Base-by-base conservation (phyloP, 2,113 vertebrate species). In the Phoenicopterus ruber region DNA sequence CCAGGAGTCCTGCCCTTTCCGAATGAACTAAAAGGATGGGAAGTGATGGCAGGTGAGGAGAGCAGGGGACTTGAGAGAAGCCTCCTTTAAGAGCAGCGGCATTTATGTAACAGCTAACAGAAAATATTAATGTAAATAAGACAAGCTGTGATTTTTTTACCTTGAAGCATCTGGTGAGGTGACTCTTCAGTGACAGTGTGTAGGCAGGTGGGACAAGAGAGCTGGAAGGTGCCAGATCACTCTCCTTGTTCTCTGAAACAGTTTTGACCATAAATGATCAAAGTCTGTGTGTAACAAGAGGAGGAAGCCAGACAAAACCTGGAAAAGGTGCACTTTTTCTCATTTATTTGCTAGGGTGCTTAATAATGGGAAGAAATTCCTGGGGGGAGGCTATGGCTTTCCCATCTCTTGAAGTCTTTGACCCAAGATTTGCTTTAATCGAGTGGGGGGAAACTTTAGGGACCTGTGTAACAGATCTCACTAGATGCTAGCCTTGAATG, bases 131-230 rank as follows among this genome's bases (percentile, higher is more conserved):
- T 57, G 26, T 82, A 78, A 78, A 82, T 74, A 71, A 70, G 14
- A 24, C 47, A 77, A 94, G 86, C 59, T 88, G 80, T 86, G 72
- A 50, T 80, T 94, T 80, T 94, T 92, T 62, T 95, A 79, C 69
- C 73, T 82, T 91, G 91, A 52, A 87, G 80, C 81, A 86, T 90
- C 82, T 93, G 80, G 42, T 87, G 73, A 89, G 81, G 78, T 94
- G 81, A 69, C n/a, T 80, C n/a, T 94, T 88, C 49, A 67, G 47
- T 50, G 66, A 16, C 14, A 32, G 21, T 25, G 38, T 36, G 61
- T 63, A 72, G 89, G 84, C 73, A 91, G 86, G 72, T 78, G 88
- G 63, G 91, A 91, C 25, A 17, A 46, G 84, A 89, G 70, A 84
- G 42, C 46, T 87, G 83, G 49, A 36, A 92, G 47, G 28, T 52